phyloP scores from a whole-genome alignment of 2,113 vertebrate genomes.

The Forbesichthys agassizii region DNA sequence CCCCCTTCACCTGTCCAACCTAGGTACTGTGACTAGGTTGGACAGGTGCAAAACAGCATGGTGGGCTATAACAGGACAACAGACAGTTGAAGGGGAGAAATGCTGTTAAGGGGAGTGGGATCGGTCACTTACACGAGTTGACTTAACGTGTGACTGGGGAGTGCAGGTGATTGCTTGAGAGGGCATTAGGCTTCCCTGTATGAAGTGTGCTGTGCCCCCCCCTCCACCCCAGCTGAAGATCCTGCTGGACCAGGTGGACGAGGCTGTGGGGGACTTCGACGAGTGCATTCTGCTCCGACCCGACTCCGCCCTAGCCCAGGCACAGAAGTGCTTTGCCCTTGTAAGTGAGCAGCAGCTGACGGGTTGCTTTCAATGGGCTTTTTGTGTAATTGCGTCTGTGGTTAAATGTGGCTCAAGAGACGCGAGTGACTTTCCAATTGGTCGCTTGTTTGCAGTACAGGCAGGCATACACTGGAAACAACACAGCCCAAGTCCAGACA shows the following conservation, averaged over 20 bases:
- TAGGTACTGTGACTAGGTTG: too few relatives aligned
- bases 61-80: too few relatives aligned
- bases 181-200: background rate
- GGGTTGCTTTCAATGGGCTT: background rate
- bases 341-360: slow-evolving; percentile 71
- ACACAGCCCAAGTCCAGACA: slow-evolving; percentile 89
- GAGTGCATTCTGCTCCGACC: slow-evolving; percentile 94
- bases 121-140: background rate
- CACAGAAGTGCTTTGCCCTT: slow-evolving; percentile 97
- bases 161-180: background rate
- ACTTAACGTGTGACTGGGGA: background rate
- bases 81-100: too few relatives aligned
- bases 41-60: too few relatives aligned
- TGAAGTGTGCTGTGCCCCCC: background rate
- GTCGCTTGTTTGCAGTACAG: slow-evolving; percentile 83
- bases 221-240: slow-evolving; percentile 87
- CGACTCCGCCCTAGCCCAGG: slow-evolving; percentile 95
- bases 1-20: too few relatives aligned
- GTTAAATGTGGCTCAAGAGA: too few relatives aligned
- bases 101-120: too few relatives aligned
- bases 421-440: background rate
- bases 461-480: slow-evolving; percentile 97
- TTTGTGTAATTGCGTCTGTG: background rate
- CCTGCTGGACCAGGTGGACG: slow-evolving; percentile 95
- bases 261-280: slow-evolving; percentile 96